A percentile compares a stretch with the other conserved stretches of the same genome.
phyloP scores from a whole-genome alignment of 2,113 vertebrate species.

The Erythrolamprus reginae region DNA sequence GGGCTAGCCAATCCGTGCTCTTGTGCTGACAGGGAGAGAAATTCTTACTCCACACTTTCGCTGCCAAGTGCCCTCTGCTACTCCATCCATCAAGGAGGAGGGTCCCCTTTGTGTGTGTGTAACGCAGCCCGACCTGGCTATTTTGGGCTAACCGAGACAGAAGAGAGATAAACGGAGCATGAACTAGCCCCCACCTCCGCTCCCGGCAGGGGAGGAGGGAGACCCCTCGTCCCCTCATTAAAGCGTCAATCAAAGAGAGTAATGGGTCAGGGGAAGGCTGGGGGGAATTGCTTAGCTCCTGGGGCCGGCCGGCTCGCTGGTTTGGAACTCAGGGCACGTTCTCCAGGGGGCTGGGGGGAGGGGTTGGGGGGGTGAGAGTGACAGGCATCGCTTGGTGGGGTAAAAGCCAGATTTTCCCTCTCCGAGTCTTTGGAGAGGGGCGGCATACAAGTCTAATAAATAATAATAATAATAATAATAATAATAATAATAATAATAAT shows the following conservation, averaged over 20 bases:
- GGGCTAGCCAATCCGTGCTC: constrained; percentile 67
- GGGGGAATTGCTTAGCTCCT: constrained; percentile 34
- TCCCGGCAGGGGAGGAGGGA: constrained; percentile 79
- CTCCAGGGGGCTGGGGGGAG: accelerated
- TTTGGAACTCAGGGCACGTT: constrained; percentile 4
- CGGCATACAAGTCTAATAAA: no score
- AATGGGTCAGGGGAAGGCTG: constrained; percentile 73
- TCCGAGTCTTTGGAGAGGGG: no score
- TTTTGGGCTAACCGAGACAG: constrained; percentile 74
- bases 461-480: no score
- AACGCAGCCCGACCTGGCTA: constrained; percentile 73
- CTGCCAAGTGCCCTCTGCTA: constrained; percentile 73
- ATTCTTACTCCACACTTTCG: constrained; percentile 71
- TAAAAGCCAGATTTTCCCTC: no score
- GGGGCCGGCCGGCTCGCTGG: constrained; percentile 1
- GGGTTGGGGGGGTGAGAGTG: no score
- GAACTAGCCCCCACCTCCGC: constrained; percentile 76
- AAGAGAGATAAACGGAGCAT: constrained; percentile 87
- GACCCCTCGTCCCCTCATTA: constrained; percentile 87
- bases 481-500: no score
- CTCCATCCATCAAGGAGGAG: constrained; percentile 85
- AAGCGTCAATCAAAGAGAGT: constrained; percentile 92
- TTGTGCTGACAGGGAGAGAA: constrained; percentile 68
- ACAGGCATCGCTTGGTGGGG: no score
- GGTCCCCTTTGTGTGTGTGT: constrained; percentile 66